Base-by-base conservation (phyloP, 2,113 vertebrate species). In the Pandion haliaetus region DNA sequence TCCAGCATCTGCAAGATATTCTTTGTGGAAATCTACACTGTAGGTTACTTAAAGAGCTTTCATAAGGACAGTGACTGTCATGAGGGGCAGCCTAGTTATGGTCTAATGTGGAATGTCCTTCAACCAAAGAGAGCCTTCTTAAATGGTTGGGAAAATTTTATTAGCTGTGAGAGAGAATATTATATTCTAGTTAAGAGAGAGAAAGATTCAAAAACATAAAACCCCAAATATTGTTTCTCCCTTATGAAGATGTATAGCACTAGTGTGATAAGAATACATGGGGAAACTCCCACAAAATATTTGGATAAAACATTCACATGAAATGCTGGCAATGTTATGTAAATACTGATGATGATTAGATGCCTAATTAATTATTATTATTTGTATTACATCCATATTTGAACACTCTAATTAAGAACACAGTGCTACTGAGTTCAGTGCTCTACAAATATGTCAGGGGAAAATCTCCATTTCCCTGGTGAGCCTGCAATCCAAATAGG, bases 131-230 rank as follows among this genome's bases (percentile, higher is more conserved):
- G 55, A 95, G 58, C 44, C 71, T 97, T 98, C 95, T 97, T 94
- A 97, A 95, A 96, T 59, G 45, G 78, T 14, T 95, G 76, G 72
- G 87, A 91, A 98, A 92, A 69, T 28, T 36, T 91, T 87, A 95
- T 83, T 89, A 95, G 86, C 57, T 96, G 61, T 95, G 94, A 97
- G 89, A 90, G 40, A 96, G 47, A 96, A 87, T 86, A 95, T 95
- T 94, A 82, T 69, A 72, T 83, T 96, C 61, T 86, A 80, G 16
- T 52, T 96, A 94, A 97, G 77, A 93, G 65, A 97, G 34, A 96
- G 58, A 93, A 93, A 52, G 87, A 96, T 94, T 97, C 52, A 96
- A 96, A 97, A 88, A n/a, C 79, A 97, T 66, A 61, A 88, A 93
- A 94, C 58, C 1, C 15, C 63, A 67, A 36, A 50, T 28, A 88